Evolutionary conservation across 2,888 invertebrate genomes (phyloP), one percentile per base, ranked within the genome.

Genomic region (Mythimna vitellina): DNA sequence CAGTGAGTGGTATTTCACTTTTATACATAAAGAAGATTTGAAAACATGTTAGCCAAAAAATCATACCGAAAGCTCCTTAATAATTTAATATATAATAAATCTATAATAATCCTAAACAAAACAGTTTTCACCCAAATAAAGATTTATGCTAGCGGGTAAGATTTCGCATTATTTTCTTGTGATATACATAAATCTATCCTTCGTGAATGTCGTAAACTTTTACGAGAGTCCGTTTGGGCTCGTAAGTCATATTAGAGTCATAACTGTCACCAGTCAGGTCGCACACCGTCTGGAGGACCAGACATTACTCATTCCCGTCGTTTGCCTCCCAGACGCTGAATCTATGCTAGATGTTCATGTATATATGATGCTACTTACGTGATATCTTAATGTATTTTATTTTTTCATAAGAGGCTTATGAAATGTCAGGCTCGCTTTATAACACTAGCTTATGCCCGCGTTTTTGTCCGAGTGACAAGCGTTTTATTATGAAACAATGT

Each of bases 111-210:
- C 25, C 46, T 25, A 38, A 61, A 54, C 69, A 54, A 60, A 68
- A 76, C 32, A 25, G 51, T 25, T 70, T 57, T 32, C 35, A 12
- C 14, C 29, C 20, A 46, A 20, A 79, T 46, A 73, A 73, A 76
- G 20, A 62, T 60, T 49, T 62, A 67, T 29, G 57, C 61, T 35
- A 38, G 62, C 62, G 57, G 42, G 32, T 58, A 35, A 53, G 49
- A 81, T 71, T 60, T 38, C 25, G 22, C 58, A 54, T 62, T 71
- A 76, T 68, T 69, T 78, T 70, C 62, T 56, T 72, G 29, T 77
- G 82, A 69, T 62, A 69, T 56, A 62, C 74, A 78, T 78, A 80
- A 80, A 80, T 82, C 82, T 73, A 78, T 82, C 51, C n/a, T 53
- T 60, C 57, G 46, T 32, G 61, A 42, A 54, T 58, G 57, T 82